phyloP scores from a whole-genome alignment of 2,888 invertebrate species.

The Ypsolopha scabrella region DNA sequence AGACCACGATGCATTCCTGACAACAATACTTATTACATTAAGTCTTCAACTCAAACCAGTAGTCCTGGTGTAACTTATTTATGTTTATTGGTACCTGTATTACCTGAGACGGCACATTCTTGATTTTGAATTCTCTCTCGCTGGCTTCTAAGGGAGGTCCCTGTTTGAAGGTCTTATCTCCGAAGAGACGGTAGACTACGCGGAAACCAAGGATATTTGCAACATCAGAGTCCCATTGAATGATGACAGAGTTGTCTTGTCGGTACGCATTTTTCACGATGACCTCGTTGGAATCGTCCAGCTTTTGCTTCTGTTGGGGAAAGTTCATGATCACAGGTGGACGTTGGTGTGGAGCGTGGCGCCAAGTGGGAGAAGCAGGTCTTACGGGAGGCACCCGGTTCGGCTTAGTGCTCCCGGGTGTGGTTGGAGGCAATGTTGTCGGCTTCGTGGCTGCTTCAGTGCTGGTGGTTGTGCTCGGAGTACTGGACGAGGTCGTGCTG shows the following conservation, averaged over 20 bases:
- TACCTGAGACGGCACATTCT: conserved; percentile 91
- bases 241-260: conserved; percentile 88
- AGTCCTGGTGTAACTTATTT: neutral
- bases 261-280: conserved; percentile 87
- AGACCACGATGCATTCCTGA: conserved; percentile 93
- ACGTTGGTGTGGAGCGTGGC: conserved; percentile 68
- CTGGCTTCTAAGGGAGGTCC: conserved; percentile 91
- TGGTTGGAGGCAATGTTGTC: conserved; percentile 17
- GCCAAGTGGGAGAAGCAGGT: conserved; percentile 55
- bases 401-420: conserved; percentile 24
- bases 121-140: conserved; percentile 92
- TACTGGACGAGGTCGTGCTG: conserved; percentile 20
- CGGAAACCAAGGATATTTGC: conserved; percentile 90
- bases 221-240: conserved; percentile 92
- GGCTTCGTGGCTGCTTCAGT: conserved; percentile 19
- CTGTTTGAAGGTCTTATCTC: conserved; percentile 90
- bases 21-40: neutral
- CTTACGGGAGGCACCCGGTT: conserved; percentile 23
- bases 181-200: conserved; percentile 90
- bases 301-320: conserved; percentile 74
- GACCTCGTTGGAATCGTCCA: conserved; percentile 80
- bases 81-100: conserved; percentile 9
- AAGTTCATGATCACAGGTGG: conserved; percentile 81
- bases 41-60: too few relatives aligned
- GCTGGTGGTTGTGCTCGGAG: conserved; percentile 15